Percentiles rank a stretch among this genome's conserved stretches.
These are phyloP conservation scores for Nasonovia ribisnigri DNA, from an alignment of 2,888 invertebrate genomes.

Conservation along the genomic window DNA sequence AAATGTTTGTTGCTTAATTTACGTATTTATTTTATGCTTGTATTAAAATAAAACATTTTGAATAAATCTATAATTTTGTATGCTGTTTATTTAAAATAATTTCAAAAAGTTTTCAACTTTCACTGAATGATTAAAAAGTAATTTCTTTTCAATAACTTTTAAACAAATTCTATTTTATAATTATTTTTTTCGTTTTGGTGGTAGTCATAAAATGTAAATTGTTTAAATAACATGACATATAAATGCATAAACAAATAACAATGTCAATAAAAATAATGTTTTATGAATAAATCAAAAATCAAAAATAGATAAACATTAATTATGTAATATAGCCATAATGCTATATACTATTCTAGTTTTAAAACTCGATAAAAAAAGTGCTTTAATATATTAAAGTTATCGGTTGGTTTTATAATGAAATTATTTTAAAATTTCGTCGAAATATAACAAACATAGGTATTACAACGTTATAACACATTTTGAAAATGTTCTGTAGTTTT, in stretches of 20 bases:
- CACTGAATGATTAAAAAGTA: not conserved
- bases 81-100: not conserved
- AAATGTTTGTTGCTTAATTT: not conserved
- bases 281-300: not conserved
- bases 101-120: not conserved
- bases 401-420: not conserved
- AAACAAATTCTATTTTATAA: not conserved
- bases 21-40: not conserved
- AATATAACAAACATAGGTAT: not conserved
- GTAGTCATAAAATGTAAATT: not conserved
- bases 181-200: not conserved
- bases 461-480: not conserved
- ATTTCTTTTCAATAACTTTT: not conserved
- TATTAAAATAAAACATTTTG: not conserved
- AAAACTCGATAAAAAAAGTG: not conserved
- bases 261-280: not conserved
- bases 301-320: not conserved
- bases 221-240: not conserved
- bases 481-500: not conserved
- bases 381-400: not conserved
- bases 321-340: not conserved
- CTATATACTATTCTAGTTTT: not conserved
- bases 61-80: not conserved
- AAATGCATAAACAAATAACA: not conserved
- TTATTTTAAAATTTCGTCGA: not conserved